Percentiles rank a stretch among this genome's conserved stretches.
Conservation (phyloP, 2,888 invertebrate genomes). For the Microctonus hyperodae region DNA sequence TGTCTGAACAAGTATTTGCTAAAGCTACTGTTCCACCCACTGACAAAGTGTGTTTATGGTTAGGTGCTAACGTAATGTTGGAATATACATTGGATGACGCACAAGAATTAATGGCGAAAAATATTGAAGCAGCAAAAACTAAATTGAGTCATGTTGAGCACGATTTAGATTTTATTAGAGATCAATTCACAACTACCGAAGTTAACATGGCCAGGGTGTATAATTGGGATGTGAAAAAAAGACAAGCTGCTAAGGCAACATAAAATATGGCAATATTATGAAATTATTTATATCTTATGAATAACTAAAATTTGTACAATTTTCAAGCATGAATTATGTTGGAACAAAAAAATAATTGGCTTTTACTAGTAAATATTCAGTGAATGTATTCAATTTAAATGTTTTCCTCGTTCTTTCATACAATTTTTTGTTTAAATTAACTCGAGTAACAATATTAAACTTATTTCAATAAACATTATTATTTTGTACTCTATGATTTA, state of each 20-base stretch:
- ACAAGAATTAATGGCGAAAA: slow-evolving; percentile 80
- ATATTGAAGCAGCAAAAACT: slow-evolving; percentile 83
- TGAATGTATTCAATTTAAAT: not conserved
- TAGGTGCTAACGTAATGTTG: slow-evolving; percentile 95
- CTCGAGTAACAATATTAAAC: not conserved
- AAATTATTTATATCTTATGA: slow-evolving; percentile 16
- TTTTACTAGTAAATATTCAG: too few relatives aligned
- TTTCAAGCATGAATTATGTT: too few relatives aligned
- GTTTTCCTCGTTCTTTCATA: not conserved
- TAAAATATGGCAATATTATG: slow-evolving; percentile 26
- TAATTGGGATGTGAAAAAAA: slow-evolving; percentile 96
- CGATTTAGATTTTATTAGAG: slow-evolving; percentile 93
- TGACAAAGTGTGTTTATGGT: slow-evolving; percentile 84
- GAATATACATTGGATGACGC: slow-evolving; percentile 95
- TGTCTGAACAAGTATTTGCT: slow-evolving; percentile 87
- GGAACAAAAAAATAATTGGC: too few relatives aligned
- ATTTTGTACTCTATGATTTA: not conserved
- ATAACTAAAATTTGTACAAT: too few relatives aligned
- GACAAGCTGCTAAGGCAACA: slow-evolving; percentile 75
- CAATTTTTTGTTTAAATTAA: not conserved
- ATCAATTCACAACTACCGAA: slow-evolving; percentile 98
- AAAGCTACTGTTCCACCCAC: slow-evolving; percentile 89
- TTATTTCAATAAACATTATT: slow-evolving; percentile 17
- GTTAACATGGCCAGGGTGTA: slow-evolving; percentile 99
- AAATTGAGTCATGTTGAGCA: slow-evolving; percentile 86